phyloP scores from a whole-genome alignment of 2,113 vertebrate genomes.

The Pimephales promelas region DNA sequence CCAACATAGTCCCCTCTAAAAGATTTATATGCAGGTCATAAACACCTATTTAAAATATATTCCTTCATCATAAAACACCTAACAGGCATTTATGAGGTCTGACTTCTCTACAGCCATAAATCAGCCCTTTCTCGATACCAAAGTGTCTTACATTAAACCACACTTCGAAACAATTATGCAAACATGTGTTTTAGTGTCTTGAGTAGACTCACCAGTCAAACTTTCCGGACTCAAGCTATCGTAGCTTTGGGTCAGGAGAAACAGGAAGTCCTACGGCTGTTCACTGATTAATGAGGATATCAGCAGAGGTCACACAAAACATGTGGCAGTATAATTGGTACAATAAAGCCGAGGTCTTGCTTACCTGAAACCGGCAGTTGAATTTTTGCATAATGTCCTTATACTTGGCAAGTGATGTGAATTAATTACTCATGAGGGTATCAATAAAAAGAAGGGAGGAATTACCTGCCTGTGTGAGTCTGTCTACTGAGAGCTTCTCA shows the following conservation, averaged over 20 bases:
- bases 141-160: neutral
- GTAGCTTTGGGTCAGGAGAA: conserved; percentile 12
- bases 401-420: conserved; percentile 40
- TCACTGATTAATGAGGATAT: conserved; percentile 57
- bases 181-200: neutral
- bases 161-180: neutral
- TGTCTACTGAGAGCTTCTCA: conserved; percentile 13
- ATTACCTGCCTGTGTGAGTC: conserved; percentile 4
- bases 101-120: neutral
- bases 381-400: conserved; percentile 40
- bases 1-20: neutral
- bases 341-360: conserved; percentile 45
- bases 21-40: conserved; percentile 14
- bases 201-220: neutral
- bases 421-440: conserved; percentile 49
- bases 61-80: conserved; percentile 18
- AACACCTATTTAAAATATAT: conserved; percentile 29
- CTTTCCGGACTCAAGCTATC: neutral
- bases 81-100: neutral
- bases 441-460: neutral
- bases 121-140: neutral
- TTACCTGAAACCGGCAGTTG: conserved; percentile 50
- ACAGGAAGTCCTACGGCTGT: conserved; percentile 19
- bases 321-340: conserved; percentile 59
- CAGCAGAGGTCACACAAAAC: conserved; percentile 52